Evolutionary conservation across 37 sponge, comb jelly and placozoan genomes (phyloP), one percentile per base, ranked within the genome.

Genomic region (Petrosia ficiformis): DNA sequence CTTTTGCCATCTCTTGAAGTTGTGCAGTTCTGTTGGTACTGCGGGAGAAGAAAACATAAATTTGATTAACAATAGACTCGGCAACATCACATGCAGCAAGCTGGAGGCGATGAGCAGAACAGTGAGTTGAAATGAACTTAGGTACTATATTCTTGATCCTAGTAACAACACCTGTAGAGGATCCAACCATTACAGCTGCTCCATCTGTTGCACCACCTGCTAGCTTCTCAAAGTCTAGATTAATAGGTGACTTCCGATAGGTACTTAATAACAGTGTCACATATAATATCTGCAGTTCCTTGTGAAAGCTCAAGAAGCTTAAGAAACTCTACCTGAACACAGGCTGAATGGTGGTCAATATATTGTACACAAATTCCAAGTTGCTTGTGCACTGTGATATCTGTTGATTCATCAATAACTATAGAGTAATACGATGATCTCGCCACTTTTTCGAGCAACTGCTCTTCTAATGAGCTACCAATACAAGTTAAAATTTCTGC

Each of bases 361-460:
- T 75, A 75, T 26, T 29, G 67, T 30, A 67, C 57, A n/a, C 41
- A 67, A 41, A 68, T 42, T 61, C 39, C 77, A 14, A 71, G 72
- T 26, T 79, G 80, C 66, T 73, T 83, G n/a, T 76, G 29, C 24
- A 76, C 77, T 57, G 77, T 58, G 42, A 71, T 76, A 39, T 83
- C 73, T 42, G 73, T 72, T 24, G 73, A 41, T n/a, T 61, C 77
- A 34, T 83, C 84, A 33, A 60, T 83, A 65, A 83, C 61, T 28
- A 76, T 70, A 21, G 77, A 58, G 70, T 69, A 82, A 28, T 41
- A 75, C 19, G 64, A 29, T 67, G 77, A 61, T n/a, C 28, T 57
- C 22, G 14, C 44, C 38, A 83, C 44, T 37, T 59, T 42, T 40
- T 21, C 4, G 26, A 83, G 44, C 34, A 68, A 39, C 41, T 76